Base-by-base conservation (phyloP, 2,113 vertebrate species). In the Strix aluco region DNA sequence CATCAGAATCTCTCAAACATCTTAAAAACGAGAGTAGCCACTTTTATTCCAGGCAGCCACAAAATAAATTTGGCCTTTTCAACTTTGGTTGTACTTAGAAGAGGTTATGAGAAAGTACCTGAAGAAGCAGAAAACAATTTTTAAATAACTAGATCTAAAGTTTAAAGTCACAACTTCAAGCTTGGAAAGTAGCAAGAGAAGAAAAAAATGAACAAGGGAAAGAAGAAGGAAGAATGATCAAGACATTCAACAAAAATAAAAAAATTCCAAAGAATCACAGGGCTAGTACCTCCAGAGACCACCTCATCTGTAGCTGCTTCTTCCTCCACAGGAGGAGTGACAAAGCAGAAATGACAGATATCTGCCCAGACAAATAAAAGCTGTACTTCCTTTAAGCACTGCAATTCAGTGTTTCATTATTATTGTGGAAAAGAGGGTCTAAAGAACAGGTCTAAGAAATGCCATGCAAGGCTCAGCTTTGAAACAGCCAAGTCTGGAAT, bases 31-130 rank as follows among this genome's bases (percentile, higher is more conserved):
- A 86, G 71, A 65, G 13, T 5, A 92, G 83, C 63, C 81, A 83
- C 92, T 97, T 97, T 90, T 89, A 92, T 92, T 97, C 77, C 95
- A 97, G 90, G 65, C 90, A 75, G 96, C 61, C 57, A 95, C 6
- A 3, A 94, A 96, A 96, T 51, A 86, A 92, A 94, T 92, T 83
- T 90, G 71, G 72, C 66, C 38, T 94, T 97, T 96, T 88, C 71
- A 85, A 78, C 94, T 97, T n/a, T 5, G 10, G 46, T 81, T 17
- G 46, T 66, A 72, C 65, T 80, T 81, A 8, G 11, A 81, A 65
- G 62, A 74, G 20, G 20, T 86, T 83, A 73, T 71, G 44, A 44
- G 25, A 52, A 65, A 84, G 44, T 29, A 62, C 66, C 80, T 81
- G 57, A 73, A 77, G 81, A 57, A 90, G 83, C 20, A 77, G 62